Evolutionary conservation across 92 coral and sea anemone species (phyloP), one percentile per base, ranked within the genome.

Genomic region (Porites rus): DNA sequence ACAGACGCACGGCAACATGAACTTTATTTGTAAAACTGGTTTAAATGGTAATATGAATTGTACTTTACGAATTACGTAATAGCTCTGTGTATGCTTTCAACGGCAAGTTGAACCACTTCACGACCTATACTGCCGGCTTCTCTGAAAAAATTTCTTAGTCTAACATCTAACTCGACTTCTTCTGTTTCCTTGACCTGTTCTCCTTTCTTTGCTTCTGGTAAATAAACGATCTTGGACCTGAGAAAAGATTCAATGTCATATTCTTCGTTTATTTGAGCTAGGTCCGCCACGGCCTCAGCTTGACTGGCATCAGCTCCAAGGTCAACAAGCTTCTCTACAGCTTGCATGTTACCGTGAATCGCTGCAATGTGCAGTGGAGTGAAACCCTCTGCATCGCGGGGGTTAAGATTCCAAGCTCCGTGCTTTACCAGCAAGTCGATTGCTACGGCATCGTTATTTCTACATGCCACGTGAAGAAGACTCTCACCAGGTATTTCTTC

Each of bases 301-400:
- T 54, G 18, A 51, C 28, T 19, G 51, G 59, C 53, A 28, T 78
- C 83, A 31, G 83, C 83, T 25, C 20, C 28, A 13, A 78, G 83
- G 8, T 62, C 72, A 38, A 78, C 83, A 20, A 78, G 83, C 22
- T 43, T 78, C 50, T 59, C 61, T n/a, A 65, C 83, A 59, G 38
- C 72, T 11, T 50, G 21, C 24, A 61, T 10, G 14, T 63, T 78
- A 6, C 83, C 83, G 18, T 13, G 17, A n/a, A 62, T 28, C 25
- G 72, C 83, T 61, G 83, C 83, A 8, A 78, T 11, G 1, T 78
- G 83, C 3, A 78, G 72, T 14, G 83, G 70, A 13, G 83, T 78
- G 56, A 51, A 78, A 22, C 83, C 83, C 12, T 78, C 83, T 22
- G n/a, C 83, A 63, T 78, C 72, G 11, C 51, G n/a, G 7, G 54